These are phyloP conservation scores for Luperina nickerlii DNA, from an alignment of 2,888 invertebrate species.

Conservation along the genomic window DNA sequence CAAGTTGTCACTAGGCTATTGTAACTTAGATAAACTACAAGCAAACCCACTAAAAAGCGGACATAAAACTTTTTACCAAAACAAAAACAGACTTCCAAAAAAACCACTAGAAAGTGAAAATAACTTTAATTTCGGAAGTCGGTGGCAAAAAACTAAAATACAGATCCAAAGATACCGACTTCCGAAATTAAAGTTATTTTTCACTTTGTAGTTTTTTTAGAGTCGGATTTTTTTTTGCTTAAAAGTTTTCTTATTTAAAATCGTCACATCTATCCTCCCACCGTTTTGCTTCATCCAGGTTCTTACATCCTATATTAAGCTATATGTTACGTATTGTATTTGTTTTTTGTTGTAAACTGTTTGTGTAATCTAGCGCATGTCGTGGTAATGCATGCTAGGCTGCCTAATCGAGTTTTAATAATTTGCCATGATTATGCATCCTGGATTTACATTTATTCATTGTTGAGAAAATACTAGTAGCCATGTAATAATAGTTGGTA, in stretches of 20 bases:
- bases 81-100: no score
- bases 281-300: not conserved
- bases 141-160: no score
- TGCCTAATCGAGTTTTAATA: constrained; percentile 35
- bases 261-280: not conserved
- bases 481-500: not conserved
- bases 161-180: no score
- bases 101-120: no score
- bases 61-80: no score
- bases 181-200: no score
- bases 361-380: not conserved
- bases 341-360: not conserved
- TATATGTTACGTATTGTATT: not conserved
- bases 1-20: no score
- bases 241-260: not conserved
- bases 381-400: not conserved
- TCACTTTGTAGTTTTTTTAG: no score
- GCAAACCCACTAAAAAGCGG: no score
- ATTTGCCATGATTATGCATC: constrained; percentile 16
- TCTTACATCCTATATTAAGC: not conserved
- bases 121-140: no score
- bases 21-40: no score
- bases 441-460: constrained; percentile 7
- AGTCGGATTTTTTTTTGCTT: no score
- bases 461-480: constrained; percentile 7